Evolutionary conservation across 2,797 vertebrate genomes (phyloP).

Genomic region (Tachyglossus aculeatus): DNA sequence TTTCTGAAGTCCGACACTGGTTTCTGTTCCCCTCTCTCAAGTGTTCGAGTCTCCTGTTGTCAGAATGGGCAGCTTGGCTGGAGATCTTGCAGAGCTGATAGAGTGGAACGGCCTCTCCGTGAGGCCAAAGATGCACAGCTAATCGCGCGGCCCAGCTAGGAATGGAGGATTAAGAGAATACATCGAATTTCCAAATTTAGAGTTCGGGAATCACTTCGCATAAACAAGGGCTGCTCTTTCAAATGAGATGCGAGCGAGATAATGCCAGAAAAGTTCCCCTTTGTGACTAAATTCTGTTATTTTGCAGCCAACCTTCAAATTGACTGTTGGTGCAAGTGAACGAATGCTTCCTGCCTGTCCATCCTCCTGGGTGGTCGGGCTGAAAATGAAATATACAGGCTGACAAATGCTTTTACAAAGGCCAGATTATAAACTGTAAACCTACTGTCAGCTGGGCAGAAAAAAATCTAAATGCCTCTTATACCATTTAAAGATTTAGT

Average conservation of each 20-base stretch:
- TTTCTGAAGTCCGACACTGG: neutral
- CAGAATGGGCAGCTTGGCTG: constrained; percentile 21
- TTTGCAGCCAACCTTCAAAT: constrained; percentile 77
- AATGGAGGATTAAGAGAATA: constrained; percentile 69
- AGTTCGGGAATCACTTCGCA: constrained; percentile 77
- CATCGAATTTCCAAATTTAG: constrained; percentile 83
- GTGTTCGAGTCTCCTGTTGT: constrained; percentile 38
- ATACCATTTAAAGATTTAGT: constrained; percentile 75
- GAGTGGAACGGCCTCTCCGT: constrained; percentile 45
- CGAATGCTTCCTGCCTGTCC: constrained; percentile 78
- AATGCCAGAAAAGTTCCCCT: constrained; percentile 77
- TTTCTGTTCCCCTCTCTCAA: neutral
- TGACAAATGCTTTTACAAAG: constrained; percentile 90
- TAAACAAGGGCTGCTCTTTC: constrained; percentile 85
- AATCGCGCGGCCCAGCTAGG: constrained; percentile 46
- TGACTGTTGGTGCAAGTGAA: constrained; percentile 72
- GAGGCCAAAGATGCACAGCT: constrained; percentile 54
- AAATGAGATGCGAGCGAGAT: constrained; percentile 75
- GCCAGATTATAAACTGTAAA: constrained; percentile 95
- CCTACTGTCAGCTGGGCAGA: constrained; percentile 84
- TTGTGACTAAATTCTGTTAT: constrained; percentile 78
- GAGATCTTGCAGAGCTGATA: constrained; percentile 26
- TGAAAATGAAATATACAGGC: constrained; percentile 86
- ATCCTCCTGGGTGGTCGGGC: constrained; percentile 91
- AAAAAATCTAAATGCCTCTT: constrained; percentile 74